A percentile compares a stretch with the other conserved stretches of the same genome.
These are phyloP conservation scores for Tenualosa thibaudeaui DNA, from an alignment of 2,797 vertebrate species.

Conservation along the genomic window DNA sequence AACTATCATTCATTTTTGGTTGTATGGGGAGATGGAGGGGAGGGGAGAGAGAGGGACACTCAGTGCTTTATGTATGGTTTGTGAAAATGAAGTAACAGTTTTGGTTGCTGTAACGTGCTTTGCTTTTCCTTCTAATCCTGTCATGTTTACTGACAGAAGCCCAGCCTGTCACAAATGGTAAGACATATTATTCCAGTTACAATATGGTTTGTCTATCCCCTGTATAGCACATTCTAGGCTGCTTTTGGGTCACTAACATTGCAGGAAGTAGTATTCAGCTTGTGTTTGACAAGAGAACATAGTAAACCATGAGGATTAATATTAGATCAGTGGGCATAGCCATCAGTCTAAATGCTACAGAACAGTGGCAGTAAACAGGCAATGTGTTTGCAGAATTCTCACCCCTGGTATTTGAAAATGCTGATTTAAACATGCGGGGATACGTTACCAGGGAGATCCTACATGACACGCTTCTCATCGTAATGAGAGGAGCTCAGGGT, in stretches of 20 bases:
- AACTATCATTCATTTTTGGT: neutral
- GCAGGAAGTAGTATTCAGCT: neutral
- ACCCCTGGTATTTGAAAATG: conserved; percentile 9
- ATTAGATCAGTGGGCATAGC: neutral
- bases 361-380: neutral
- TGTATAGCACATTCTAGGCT: neutral
- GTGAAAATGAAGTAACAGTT: neutral
- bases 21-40: neutral
- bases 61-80: neutral
- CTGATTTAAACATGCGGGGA: neutral
- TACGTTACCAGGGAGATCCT: neutral
- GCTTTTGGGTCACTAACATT: neutral
- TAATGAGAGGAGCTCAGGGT: neutral
- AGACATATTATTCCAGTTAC: neutral
- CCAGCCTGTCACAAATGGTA: neutral
- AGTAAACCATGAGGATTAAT: neutral
- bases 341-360: neutral
- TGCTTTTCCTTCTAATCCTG: neutral
- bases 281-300: neutral
- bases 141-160: neutral
- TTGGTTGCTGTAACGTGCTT: neutral
- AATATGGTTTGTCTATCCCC: neutral
- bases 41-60: no score
- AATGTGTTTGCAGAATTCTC: neutral
- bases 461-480: neutral